phyloP scores from a whole-genome alignment of 2,888 invertebrate species.

The Lysandra bellargus region DNA sequence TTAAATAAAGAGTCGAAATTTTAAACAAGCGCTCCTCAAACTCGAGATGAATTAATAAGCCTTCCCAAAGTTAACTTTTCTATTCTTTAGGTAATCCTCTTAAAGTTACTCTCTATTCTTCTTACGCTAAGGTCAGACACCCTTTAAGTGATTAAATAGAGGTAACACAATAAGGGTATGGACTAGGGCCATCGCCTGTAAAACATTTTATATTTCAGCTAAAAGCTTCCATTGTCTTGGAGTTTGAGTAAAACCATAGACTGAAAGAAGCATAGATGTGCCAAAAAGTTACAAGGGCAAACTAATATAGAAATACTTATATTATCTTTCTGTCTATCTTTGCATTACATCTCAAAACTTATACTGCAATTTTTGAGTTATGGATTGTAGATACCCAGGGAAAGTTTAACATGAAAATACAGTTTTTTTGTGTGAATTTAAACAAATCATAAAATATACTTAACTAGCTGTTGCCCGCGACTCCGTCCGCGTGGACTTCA shows the following conservation, averaged over 20 bases:
- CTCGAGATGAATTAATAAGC: background rate
- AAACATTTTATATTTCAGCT: conserved; percentile 16
- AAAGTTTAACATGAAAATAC: too few relatives aligned
- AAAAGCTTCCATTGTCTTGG: conserved; percentile 15
- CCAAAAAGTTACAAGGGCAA: background rate
- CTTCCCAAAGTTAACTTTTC: background rate
- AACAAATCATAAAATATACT: too few relatives aligned
- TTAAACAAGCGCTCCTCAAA: background rate
- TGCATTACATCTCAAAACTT: too few relatives aligned
- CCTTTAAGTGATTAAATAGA: conserved; percentile 2
- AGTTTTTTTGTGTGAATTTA: too few relatives aligned
- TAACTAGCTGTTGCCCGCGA: too few relatives aligned
- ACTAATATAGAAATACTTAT: too few relatives aligned
- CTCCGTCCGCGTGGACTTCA: too few relatives aligned
- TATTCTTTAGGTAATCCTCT: background rate
- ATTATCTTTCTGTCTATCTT: too few relatives aligned
- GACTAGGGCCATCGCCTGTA: background rate
- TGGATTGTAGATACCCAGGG: too few relatives aligned
- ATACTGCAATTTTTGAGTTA: too few relatives aligned
- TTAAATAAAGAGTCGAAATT: too few relatives aligned
- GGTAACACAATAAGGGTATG: conserved; percentile 2
- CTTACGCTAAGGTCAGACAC: background rate
- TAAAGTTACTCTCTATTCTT: background rate
- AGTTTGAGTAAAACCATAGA: conserved; percentile 17
- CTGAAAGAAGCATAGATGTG: background rate